phyloP scores from a whole-genome alignment of 2,888 invertebrate species.

The Eilema sororculum region DNA sequence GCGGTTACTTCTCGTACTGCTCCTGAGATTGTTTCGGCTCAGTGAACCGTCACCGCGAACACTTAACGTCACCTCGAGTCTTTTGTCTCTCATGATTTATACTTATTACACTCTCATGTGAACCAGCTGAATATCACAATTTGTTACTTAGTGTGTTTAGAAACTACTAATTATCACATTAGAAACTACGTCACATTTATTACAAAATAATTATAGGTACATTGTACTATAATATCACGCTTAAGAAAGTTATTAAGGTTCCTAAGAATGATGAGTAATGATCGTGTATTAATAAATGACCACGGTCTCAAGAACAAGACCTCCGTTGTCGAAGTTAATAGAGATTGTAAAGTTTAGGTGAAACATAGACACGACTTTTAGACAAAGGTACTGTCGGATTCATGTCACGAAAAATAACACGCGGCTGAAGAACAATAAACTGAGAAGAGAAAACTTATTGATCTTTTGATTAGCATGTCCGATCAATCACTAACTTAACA shows the following conservation, averaged over 20 bases:
- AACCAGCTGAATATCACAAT: constrained; percentile 47
- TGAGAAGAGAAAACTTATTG: constrained; percentile 67
- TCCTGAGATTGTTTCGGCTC: constrained; percentile 74
- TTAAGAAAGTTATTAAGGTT: constrained; percentile 75
- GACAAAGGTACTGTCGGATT: constrained; percentile 77
- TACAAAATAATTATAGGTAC: constrained; percentile 66
- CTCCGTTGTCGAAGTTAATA: constrained; percentile 73
- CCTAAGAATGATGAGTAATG: constrained; percentile 77
- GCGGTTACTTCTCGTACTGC: constrained; percentile 78
- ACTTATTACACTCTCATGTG: constrained; percentile 48
- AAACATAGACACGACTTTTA: constrained; percentile 71
- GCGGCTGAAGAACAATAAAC: constrained; percentile 65
- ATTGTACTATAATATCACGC: constrained; percentile 64
- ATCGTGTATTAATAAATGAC: constrained; percentile 75
- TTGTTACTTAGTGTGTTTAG: constrained; percentile 53
- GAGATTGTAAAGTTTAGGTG: constrained; percentile 74
- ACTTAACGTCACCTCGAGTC: constrained; percentile 81
- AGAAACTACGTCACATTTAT: constrained; percentile 57
- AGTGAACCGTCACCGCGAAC: constrained; percentile 83
- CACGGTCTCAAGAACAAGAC: constrained; percentile 73
- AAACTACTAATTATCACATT: constrained; percentile 39
- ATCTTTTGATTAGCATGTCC: constrained; percentile 58
- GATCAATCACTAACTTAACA: constrained; percentile 47
- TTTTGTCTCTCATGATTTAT: constrained; percentile 80
- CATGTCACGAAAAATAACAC: constrained; percentile 57